Percentiles rank a stretch among this genome's conserved stretches.
phyloP scores from a whole-genome alignment of 2,113 vertebrate species.

The Rhabdornis inornatus region DNA sequence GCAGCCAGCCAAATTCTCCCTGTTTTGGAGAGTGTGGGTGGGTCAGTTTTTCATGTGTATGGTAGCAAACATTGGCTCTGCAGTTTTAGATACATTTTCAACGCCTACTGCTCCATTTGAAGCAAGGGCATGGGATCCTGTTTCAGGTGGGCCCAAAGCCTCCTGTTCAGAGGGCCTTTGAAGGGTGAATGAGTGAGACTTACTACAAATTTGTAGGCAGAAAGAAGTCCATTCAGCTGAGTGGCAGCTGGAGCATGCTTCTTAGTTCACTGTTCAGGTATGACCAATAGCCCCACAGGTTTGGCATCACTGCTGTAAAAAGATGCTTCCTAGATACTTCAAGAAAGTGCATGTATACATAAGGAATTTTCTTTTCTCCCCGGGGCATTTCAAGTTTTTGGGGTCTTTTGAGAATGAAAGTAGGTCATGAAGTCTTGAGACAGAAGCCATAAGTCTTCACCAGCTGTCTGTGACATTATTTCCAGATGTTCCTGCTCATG shows the following conservation, averaged over 20 bases:
- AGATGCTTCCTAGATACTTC: accelerated
- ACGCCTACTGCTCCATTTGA: not conserved
- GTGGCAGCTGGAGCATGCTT: not conserved
- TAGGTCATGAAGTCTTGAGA: not conserved
- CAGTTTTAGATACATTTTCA: not conserved
- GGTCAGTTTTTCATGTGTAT: accelerated
- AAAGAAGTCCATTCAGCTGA: not conserved
- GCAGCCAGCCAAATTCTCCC: not conserved
- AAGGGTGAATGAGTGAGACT: not conserved
- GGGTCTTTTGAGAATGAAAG: not conserved
- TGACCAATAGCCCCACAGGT: not conserved
- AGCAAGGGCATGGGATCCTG: not conserved
- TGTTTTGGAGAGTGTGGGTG: not conserved
- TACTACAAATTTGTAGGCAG: not conserved
- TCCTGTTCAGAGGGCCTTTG: too few relatives aligned
- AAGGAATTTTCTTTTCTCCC: not conserved
- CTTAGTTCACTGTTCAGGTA: not conserved
- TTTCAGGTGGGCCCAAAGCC: not conserved
- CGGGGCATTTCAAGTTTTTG: not conserved
- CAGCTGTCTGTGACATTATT: conserved; percentile 3
- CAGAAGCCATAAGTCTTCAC: not conserved
- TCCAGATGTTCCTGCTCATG: conserved; percentile 41
- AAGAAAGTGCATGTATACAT: not conserved
- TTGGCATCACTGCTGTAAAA: not conserved
- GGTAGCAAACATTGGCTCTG: not conserved